Evolutionary conservation across 2,113 vertebrate species (phyloP), one percentile per base, ranked within the genome.

Genomic region (Archocentrus centrarchus): DNA sequence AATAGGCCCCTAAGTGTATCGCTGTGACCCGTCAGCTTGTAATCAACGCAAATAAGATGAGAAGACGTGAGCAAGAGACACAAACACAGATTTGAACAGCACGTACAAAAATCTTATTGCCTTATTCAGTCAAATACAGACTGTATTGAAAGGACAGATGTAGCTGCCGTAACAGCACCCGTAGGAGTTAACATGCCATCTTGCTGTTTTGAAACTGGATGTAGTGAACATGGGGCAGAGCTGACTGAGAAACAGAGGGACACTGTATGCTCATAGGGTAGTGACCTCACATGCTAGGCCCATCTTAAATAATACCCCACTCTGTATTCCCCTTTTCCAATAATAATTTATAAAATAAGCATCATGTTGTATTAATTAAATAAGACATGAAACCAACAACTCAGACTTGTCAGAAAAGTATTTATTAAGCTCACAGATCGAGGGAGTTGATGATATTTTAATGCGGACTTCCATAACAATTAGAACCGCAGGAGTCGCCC

Each of bases 11-110:
- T 87, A 91, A 94, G 93, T 94, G 92, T 93, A 95, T 95, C 89
- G 68, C 93, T 93, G 95, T 93, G 94, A 94, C 94, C 95, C 85
- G 91, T 95, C 94, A 90, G 94, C 88, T 95, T 92, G 94, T 93
- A 95, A 94, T 96, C 96, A 96, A 95, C 92, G 92, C 95, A 95
- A 95, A 94, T 94, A 95, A 93, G 94, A 96, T 95, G 95, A 96
- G 95, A 94, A 93, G 87, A 27, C 44, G 85, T 89, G 91, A 94
- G 95, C 92, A 96, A 94, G 93, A 89, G 90, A 93, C 92, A 95
- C 94, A 94, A 96, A 95, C 87, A 93, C 92, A 94, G 93, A 94
- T 93, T 93, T 94, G 93, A 95, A 91, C 87, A 88, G 88, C 62
- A 82, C 91, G 83, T 79, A 85, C 86, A 80, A 90, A 93, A 86